Percentiles rank a stretch among this genome's conserved stretches.
These are phyloP conservation scores for Trachelus tabidus DNA, from an alignment of 2,888 invertebrate genomes.

Conservation along the genomic window DNA sequence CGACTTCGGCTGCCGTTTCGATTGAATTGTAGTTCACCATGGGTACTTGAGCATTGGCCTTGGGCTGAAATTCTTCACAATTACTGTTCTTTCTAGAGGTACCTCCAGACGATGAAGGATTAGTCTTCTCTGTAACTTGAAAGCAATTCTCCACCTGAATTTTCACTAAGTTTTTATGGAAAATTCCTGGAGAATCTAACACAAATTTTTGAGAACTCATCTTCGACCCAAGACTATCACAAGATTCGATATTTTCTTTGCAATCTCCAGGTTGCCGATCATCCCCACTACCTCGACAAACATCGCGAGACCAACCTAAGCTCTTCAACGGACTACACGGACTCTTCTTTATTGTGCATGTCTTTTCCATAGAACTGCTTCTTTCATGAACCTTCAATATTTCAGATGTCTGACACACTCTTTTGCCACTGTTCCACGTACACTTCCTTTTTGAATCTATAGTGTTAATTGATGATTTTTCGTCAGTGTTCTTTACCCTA, in stretches of 20 bases:
- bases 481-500: neutral
- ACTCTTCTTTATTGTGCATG: no score
- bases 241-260: no score
- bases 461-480: neutral
- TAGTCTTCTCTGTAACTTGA: slow-evolving; percentile 34
- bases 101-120: slow-evolving; percentile 27
- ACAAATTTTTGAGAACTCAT: no score
- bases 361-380: no score
- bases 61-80: neutral
- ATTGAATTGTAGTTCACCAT: slow-evolving; percentile 50
- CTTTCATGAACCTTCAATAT: no score
- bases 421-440: neutral
- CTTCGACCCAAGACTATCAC: no score
- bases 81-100: neutral
- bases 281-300: no score
- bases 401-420: neutral
- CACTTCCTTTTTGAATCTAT: neutral
- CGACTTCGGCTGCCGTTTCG: slow-evolving; percentile 37
- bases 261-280: no score
- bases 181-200: slow-evolving; percentile 18
- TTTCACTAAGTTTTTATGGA: slow-evolving; percentile 43
- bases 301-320: no score
- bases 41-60: slow-evolving; percentile 10
- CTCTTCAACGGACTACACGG: no score
- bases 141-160: slow-evolving; percentile 53